Base-by-base conservation (phyloP, 2,113 vertebrate genomes). In the Lepus americanus region DNA sequence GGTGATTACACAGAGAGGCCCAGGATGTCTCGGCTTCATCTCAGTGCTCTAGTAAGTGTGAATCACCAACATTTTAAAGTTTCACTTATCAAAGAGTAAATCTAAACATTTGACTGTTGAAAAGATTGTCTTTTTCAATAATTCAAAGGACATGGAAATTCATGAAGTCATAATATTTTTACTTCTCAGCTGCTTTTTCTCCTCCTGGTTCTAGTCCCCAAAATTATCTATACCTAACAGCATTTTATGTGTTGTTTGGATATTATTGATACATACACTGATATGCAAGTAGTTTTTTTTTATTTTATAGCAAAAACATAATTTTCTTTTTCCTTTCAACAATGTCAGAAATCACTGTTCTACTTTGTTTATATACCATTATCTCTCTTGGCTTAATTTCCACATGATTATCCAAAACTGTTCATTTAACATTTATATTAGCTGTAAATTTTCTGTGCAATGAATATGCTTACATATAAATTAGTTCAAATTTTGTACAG, bases 91-190 rank as follows among this genome's bases (percentile, higher is more conserved):
- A 84, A 7, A 29, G n/a, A 9, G 33, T n/a, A 67, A 81, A 69
- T 66, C 31, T 66, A 51, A 87, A 79, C 44, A 78, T 61, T 3
- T 80, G 22, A 80, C 31, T 92, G 92, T 17, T 64, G 63, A 29
- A 59, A 51, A 69, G 93, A 89, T 33, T 13, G 87, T 36, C 27
- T 49, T 85, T 94, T 89, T 36, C 16, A 90, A 94, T 53, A 84
- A 93, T 76, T 89, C 14, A 74, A 94, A 92, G 9, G 29, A 61
- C 27, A 63, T 0, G 80, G 49, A 87, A 87, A 89, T 79, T 78
- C 87, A 6, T 64, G 9, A 90, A 55, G 36, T 74, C 44, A 20
- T 70, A 85, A 8, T 14, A 86, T 49, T 84, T 94, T 92, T 64
- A 87, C 14, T 63, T 89, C 10, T 77, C 87, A 33, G 78, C 19